Percentiles rank a stretch among this genome's conserved stretches.
These are phyloP conservation scores for Heliornis fulica DNA, from an alignment of 2,113 vertebrate species.

Conservation along the genomic window DNA sequence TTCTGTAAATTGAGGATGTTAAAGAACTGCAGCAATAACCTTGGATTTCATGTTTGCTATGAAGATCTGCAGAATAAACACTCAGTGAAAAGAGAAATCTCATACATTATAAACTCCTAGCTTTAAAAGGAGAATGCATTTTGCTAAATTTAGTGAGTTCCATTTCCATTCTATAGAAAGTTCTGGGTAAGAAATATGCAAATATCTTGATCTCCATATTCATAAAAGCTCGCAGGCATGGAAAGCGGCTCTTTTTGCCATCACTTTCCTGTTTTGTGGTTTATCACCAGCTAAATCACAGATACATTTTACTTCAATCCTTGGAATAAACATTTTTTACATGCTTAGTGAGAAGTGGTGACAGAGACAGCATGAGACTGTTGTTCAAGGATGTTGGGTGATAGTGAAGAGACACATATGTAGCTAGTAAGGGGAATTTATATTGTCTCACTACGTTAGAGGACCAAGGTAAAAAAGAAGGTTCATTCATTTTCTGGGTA, in stretches of 20 bases:
- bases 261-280: background rate
- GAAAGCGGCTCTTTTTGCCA: background rate
- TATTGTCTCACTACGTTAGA: background rate
- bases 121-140: background rate
- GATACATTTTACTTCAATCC: background rate
- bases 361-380: fast-evolving
- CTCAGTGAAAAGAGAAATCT: background rate
- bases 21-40: background rate
- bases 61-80: background rate
- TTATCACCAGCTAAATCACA: background rate
- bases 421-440: fast-evolving
- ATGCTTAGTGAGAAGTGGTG: fast-evolving
- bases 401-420: background rate
- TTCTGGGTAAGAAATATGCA: background rate
- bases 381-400: fast-evolving
- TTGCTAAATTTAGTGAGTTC: background rate
- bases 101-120: background rate
- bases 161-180: background rate
- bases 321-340: background rate
- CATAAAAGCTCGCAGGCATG: background rate
- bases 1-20: background rate
- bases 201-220: background rate
- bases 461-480: background rate
- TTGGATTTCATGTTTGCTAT: background rate
- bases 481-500: background rate